Evolutionary conservation across 1,140 invertebrate species (phyloP).

Genomic region (Neelides sp.): DNA sequence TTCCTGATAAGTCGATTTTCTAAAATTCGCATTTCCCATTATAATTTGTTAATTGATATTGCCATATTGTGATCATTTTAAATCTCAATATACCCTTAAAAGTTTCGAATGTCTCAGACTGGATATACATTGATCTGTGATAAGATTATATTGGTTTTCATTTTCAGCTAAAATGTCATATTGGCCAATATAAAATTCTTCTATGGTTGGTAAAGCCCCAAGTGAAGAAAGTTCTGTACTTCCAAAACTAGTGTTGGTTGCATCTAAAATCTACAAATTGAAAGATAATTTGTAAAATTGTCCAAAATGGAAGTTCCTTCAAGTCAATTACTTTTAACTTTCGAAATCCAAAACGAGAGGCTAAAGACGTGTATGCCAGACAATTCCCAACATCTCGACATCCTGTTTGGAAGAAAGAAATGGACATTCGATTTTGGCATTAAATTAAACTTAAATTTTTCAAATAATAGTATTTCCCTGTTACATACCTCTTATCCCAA

Average conservation of each 20-base stretch:
- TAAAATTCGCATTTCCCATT: too few relatives aligned
- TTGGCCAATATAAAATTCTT: constrained; percentile 29
- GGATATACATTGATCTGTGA: constrained; percentile 13
- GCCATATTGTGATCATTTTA: too few relatives aligned
- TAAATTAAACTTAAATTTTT: too few relatives aligned
- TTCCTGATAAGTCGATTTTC: constrained; percentile 19
- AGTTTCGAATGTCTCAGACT: constrained; percentile 11
- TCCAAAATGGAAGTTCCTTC: not conserved
- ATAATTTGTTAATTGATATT: too few relatives aligned
- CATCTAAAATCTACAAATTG: constrained; percentile 22
- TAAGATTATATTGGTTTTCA: constrained; percentile 9
- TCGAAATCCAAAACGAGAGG: constrained; percentile 56
- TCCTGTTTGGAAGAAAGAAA: too few relatives aligned
- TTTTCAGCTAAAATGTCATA: constrained; percentile 17
- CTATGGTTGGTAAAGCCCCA: constrained; percentile 10
- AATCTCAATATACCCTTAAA: constrained; percentile 7
- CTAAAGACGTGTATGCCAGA: constrained; percentile 58
- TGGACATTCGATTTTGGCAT: too few relatives aligned
- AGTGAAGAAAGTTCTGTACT: constrained; percentile 18
- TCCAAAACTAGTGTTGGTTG: constrained; percentile 25
- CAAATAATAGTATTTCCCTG: too few relatives aligned
- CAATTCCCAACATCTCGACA: constrained; percentile 52
- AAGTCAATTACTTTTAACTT: constrained; percentile 42
- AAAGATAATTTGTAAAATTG: not conserved
- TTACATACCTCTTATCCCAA: constrained; percentile 46